A percentile compares a stretch with the other conserved stretches of the same genome.
These are phyloP conservation scores for Andrena bicolor DNA, from an alignment of 2,888 invertebrate genomes.

Conservation along the genomic window DNA sequence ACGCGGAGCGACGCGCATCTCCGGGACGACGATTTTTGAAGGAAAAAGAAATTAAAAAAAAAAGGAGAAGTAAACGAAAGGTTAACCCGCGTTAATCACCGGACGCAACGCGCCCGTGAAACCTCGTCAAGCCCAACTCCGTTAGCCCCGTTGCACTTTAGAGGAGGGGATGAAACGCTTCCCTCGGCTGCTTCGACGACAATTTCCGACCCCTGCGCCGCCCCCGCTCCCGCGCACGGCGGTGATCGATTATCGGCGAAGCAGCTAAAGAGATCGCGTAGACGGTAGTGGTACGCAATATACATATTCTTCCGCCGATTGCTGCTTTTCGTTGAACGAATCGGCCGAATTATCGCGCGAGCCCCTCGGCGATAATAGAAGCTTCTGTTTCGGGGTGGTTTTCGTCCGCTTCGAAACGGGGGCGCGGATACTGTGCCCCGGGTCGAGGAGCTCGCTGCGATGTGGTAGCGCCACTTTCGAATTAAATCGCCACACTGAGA, in stretches of 20 bases:
- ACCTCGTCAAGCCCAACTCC: constrained; percentile 9
- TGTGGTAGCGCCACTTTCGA: constrained; percentile 13
- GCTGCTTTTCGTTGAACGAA: constrained; percentile 27
- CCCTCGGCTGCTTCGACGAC: constrained; percentile 47
- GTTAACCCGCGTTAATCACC: not conserved
- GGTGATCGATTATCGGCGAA: constrained; percentile 44
- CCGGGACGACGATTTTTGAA: not conserved
- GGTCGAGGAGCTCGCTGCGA: constrained; percentile 16
- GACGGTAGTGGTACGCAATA: constrained; percentile 29
- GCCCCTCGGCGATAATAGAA: constrained; percentile 1
- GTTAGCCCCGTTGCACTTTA: constrained; percentile 10
- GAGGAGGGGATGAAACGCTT: not conserved
- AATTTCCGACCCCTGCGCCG: constrained; percentile 12
- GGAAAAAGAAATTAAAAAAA: not conserved
- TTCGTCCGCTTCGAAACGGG: constrained; percentile 45
- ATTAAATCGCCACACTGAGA: constrained; percentile 45
- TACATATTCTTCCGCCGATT: constrained; percentile 28
- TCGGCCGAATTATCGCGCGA: constrained; percentile 10
- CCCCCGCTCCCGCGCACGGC: constrained; percentile 12
- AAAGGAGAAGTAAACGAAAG: not conserved
- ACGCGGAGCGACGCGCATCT: not conserved
- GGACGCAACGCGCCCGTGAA: not conserved
- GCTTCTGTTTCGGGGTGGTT: constrained; percentile 16
- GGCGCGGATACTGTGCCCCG: not conserved
- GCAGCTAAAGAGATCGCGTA: constrained; percentile 23